A percentile compares a stretch with the other conserved stretches of the same genome.
Conservation (phyloP, 2,113 vertebrate species). For the Cariama cristata region DNA sequence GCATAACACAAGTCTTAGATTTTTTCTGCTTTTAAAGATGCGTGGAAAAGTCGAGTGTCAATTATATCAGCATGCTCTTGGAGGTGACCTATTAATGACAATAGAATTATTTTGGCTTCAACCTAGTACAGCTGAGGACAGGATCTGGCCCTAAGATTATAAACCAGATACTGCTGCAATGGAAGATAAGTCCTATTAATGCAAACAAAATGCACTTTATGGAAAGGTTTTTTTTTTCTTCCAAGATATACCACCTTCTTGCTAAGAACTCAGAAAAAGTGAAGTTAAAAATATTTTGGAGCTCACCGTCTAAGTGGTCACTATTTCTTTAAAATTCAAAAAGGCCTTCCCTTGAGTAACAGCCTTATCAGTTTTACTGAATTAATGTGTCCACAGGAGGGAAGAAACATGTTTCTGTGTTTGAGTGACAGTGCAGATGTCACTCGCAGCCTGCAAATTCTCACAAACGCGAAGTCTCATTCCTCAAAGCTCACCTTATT, state of each 20-base stretch:
- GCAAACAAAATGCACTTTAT: not conserved
- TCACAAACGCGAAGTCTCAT: not conserved
- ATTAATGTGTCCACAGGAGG: constrained; percentile 73
- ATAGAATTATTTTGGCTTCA: not conserved
- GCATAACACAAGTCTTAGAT: not conserved
- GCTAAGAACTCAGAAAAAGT: not conserved
- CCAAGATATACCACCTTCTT: not conserved
- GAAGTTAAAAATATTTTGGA: constrained; percentile 34
- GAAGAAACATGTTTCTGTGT: constrained; percentile 24
- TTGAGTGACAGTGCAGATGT: constrained; percentile 70
- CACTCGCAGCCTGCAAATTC: constrained; percentile 27
- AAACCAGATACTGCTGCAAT: not conserved
- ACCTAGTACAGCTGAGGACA: not conserved
- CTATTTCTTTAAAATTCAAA: constrained; percentile 64
- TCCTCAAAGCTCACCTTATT: constrained; percentile 6
- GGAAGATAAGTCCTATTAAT: not conserved
- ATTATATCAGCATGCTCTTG: not conserved
- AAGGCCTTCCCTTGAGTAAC: constrained; percentile 49
- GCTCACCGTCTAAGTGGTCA: constrained; percentile 44
- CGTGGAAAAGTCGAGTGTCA: not conserved
- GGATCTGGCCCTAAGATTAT: not conserved
- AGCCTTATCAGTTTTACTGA: constrained; percentile 61
- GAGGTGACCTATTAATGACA: not conserved
- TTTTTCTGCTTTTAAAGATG: not conserved
- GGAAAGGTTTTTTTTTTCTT: not conserved